Conservation (phyloP, 2,888 invertebrate species). For the Zygogramma bicolorata region DNA sequence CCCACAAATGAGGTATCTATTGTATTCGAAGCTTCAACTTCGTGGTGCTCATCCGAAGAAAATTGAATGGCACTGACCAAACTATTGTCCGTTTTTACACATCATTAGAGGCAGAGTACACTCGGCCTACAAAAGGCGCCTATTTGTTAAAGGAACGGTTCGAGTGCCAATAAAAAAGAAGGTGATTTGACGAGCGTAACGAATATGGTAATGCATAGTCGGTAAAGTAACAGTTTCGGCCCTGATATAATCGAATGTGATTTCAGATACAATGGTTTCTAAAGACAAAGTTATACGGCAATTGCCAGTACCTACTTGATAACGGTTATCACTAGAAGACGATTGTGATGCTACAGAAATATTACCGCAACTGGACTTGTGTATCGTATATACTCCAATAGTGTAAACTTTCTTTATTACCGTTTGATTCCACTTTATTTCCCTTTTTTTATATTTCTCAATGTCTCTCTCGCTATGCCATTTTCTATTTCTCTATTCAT, state of each 20-base stretch:
- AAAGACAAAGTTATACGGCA: background rate
- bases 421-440: too few species aligned
- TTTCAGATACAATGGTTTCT: background rate
- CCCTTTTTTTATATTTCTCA: too few species aligned
- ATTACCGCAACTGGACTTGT: too few species aligned
- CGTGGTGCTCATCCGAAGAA: slow-evolving; percentile 1
- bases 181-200: background rate
- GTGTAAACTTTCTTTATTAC: too few species aligned
- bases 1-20: background rate
- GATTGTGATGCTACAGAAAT: too few species aligned
- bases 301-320: too few species aligned
- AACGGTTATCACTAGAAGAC: too few species aligned
- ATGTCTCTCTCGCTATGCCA: too few species aligned
- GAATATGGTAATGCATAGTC: background rate
- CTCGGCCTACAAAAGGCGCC: slow-evolving; percentile 23
- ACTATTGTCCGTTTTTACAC: slow-evolving; percentile 10
- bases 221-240: background rate
- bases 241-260: background rate
- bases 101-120: slow-evolving; percentile 22
- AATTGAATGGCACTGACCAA: slow-evolving; percentile 20
- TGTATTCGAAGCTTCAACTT: background rate
- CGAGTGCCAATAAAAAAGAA: background rate
- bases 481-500: too few species aligned
- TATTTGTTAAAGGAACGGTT: slow-evolving; percentile 17
- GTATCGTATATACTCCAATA: too few species aligned